A percentile compares a stretch with the other conserved stretches of the same genome.
Evolutionary conservation across 2,888 invertebrate species (phyloP).

Genomic region (Rhagium mordax): DNA sequence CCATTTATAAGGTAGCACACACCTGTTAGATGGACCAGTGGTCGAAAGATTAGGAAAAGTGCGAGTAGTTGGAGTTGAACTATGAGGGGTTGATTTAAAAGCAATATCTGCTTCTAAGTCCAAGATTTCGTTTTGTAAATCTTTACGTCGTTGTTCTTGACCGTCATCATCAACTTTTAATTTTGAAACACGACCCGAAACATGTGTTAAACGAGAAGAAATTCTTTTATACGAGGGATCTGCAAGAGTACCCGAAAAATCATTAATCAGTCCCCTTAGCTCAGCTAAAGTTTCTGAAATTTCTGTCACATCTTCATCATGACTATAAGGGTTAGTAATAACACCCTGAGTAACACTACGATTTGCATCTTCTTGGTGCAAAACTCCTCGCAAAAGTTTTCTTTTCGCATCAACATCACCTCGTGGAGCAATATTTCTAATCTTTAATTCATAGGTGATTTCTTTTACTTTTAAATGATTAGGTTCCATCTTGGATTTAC

Average conservation of each 20-base stretch:
- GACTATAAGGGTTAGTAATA: neutral
- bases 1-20: conserved; percentile 35
- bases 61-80: too few species aligned
- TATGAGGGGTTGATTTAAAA: neutral
- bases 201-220: conserved; percentile 14
- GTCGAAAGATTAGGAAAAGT: too few species aligned
- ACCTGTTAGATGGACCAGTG: too few species aligned
- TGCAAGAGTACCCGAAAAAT: neutral
- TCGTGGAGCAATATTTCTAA: neutral
- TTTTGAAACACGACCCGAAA: neutral
- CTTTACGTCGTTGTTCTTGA: neutral
- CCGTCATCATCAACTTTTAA: neutral
- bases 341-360: neutral
- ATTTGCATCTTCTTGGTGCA: conserved; percentile 7
- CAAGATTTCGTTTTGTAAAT: neutral
- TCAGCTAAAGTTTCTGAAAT: neutral
- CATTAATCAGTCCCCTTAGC: neutral
- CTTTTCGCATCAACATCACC: conserved; percentile 1
- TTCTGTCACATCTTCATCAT: neutral
- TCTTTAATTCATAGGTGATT: neutral
- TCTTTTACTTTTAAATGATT: neutral
- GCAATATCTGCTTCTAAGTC: neutral
- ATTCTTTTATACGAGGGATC: neutral
- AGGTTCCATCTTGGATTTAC: neutral
- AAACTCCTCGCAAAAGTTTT: conserved; percentile 5